Evolutionary conservation across 1,140 invertebrate genomes (phyloP).

Genomic region (Pseudomyrmex sp.): DNA sequence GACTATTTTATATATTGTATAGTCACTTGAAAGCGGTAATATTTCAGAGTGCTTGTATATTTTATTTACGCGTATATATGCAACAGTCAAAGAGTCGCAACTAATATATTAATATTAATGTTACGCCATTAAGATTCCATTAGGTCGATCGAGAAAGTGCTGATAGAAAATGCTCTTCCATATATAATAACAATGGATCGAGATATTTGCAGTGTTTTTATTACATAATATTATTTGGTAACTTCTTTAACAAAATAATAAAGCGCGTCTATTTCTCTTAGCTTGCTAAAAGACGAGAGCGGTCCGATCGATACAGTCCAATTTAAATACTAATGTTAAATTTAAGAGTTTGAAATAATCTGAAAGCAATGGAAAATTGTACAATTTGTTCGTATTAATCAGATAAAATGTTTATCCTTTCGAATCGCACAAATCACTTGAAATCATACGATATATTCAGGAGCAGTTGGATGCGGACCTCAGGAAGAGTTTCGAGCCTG

Average conservation of each 20-base stretch:
- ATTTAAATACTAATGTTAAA: too few relatives aligned
- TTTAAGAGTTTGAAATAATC: background rate
- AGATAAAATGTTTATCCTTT: background rate
- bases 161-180: constrained; percentile 23
- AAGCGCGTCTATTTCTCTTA: background rate
- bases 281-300: background rate
- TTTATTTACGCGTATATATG: background rate
- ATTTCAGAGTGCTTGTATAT: background rate
- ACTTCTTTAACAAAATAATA: too few relatives aligned
- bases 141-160: constrained; percentile 28
- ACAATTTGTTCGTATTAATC: background rate
- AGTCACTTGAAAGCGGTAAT: background rate
- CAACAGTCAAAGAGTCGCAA: background rate
- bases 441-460: constrained; percentile 78
- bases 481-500: constrained; percentile 96
- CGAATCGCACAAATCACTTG: background rate
- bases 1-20: background rate
- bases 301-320: too few relatives aligned
- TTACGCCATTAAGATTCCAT: constrained; percentile 50
- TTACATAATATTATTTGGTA: constrained; percentile 7
- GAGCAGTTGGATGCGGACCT: constrained; percentile 92
- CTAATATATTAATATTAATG: background rate
- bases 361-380: background rate
- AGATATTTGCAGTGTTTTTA: background rate
- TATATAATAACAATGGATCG: constrained; percentile 46